Percentiles rank a stretch among this genome's conserved stretches.
These are phyloP conservation scores for Tarsius wallacei DNA, from an alignment of 2,797 vertebrate species.

Conservation along the genomic window DNA sequence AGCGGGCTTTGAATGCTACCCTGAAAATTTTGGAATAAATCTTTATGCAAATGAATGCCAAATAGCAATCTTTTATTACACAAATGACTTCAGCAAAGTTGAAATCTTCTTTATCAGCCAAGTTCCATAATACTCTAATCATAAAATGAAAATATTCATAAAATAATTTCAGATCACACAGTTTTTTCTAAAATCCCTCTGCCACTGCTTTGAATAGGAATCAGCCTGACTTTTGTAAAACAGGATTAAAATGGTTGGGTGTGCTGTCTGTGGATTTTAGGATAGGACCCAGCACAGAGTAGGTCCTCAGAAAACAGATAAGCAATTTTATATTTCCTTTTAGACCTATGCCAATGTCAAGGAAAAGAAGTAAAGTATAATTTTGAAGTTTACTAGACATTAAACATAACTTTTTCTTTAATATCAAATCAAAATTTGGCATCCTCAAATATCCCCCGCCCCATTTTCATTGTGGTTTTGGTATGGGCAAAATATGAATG, in stretches of 20 bases:
- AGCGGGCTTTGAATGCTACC: background rate
- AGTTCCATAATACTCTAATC: constrained; percentile 53
- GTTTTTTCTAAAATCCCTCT: constrained; percentile 56
- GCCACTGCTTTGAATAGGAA: background rate
- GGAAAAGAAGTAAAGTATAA: background rate
- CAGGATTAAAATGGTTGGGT: background rate
- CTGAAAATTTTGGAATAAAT: constrained; percentile 38
- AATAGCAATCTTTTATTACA: constrained; percentile 60
- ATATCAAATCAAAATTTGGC: background rate
- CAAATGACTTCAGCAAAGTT: constrained; percentile 62
- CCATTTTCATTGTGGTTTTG: background rate
- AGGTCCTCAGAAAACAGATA: background rate
- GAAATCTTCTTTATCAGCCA: constrained; percentile 40
- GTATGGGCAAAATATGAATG: background rate
- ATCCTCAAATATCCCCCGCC: background rate
- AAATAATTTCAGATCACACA: constrained; percentile 21
- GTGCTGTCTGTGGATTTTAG: background rate
- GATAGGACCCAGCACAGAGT: background rate
- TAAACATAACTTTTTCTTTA: background rate
- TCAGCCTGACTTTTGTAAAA: background rate
- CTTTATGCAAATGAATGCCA: constrained; percentile 61
- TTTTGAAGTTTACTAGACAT: background rate
- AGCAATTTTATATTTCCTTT: background rate
- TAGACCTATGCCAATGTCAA: background rate
- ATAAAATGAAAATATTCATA: constrained; percentile 60